These are phyloP conservation scores for Pangasius macronema DNA, from an alignment of 2,797 vertebrate species.

Conservation along the genomic window DNA sequence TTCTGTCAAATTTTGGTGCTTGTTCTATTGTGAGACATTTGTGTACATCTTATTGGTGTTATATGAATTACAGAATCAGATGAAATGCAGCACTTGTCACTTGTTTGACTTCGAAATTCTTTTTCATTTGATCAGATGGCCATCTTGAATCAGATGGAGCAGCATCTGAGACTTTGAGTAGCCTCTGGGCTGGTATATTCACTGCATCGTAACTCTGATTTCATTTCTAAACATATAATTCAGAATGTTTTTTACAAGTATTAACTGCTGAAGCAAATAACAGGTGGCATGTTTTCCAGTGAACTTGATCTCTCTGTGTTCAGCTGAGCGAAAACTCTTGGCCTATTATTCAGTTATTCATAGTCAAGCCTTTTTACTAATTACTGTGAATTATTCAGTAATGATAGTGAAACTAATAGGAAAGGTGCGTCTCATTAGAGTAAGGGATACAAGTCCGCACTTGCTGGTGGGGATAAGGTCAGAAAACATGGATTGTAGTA, in stretches of 20 bases:
- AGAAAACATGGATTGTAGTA: background rate
- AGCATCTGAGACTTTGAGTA: background rate
- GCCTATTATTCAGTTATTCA: background rate
- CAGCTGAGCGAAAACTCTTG: background rate
- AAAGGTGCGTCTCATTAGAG: background rate
- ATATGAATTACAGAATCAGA: background rate
- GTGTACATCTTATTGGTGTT: background rate
- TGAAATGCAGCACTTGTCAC: background rate
- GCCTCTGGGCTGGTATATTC: background rate
- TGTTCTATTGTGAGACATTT: background rate
- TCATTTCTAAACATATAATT: background rate
- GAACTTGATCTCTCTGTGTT: background rate
- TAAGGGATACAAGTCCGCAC: background rate
- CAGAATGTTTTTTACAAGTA: background rate
- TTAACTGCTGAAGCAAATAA: conserved; percentile 2
- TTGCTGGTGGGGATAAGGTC: background rate
- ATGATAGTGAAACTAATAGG: background rate
- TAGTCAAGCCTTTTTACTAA: background rate
- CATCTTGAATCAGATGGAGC: background rate
- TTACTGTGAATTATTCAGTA: conserved; percentile 12
- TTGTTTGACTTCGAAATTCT: background rate
- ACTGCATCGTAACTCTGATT: background rate
- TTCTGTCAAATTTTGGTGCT: too few species aligned
- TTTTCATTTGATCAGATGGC: background rate
- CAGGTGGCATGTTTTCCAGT: conserved; percentile 7